Base-by-base conservation (phyloP, 2,797 vertebrate species). In the Meda fulgida region DNA sequence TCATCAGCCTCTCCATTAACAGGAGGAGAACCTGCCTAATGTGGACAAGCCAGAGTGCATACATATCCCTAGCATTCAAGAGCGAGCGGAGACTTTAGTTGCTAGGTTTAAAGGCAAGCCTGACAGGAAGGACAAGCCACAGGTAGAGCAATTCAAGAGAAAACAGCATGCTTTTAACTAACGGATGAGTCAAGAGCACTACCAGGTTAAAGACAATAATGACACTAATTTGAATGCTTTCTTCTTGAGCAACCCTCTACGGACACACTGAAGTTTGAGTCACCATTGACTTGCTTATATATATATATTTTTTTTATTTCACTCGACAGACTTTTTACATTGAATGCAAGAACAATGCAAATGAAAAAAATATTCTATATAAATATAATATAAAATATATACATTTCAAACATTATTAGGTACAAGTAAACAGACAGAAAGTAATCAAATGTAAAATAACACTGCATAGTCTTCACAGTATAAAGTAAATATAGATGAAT, bases 11-110 rank as follows among this genome's bases (percentile, higher is more conserved):
- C 63, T 92, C 76, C 92, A 78, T 83, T 55, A 36, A 83, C 92
- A 96, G 95, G 94, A 93, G 48, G 53, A 83, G 89, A 36, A 88
- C 77, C 0, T 76, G 87, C 23, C 86, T 89, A 53, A 67, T 66
- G 80, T 81, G 79, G 85, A 87, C 43, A 91, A 93, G 23, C 92
- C 91, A 3, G 88, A 87, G 78, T 89, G 91, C 21, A 72, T 93
- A 88, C 91, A 90, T 89, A 93, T 93, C 78, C 92, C 92, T 65
- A 93, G 93, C 89, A 91, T 95, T 88, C 93, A 93, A 85, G 93
- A 95, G 89, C 91, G 94, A 91, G 91, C 92, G 1, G 93, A 93
- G 13, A 92, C 91, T 77, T 90, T 95, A 26, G 87, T 93, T 80
- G 91, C 94, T 89, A 94, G 69, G 88, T 95, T 94, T 90, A 94